These are phyloP conservation scores for Cristatella mucedo DNA, from an alignment of 2,888 invertebrate species.

Conservation along the genomic window DNA sequence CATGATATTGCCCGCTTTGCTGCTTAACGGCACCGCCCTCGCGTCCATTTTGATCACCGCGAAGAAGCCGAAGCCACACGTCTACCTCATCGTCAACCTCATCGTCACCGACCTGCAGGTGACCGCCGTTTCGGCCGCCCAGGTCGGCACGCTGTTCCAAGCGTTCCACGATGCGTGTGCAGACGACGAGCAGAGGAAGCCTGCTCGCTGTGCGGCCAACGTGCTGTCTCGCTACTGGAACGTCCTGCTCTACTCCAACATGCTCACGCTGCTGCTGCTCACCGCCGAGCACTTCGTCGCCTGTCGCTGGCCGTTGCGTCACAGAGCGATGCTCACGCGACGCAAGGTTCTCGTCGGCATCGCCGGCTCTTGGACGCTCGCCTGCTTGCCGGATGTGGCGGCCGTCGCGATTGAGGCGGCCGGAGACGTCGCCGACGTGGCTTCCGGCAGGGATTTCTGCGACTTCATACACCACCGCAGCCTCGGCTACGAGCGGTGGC, in stretches of 20 bases:
- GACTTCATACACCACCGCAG: background rate
- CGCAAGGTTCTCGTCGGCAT: background rate
- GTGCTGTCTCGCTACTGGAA: background rate
- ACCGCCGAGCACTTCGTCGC: constrained; percentile 3
- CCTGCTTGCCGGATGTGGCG: background rate
- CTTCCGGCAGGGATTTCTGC: background rate
- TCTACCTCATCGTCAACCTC: constrained; percentile 7
- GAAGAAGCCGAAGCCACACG: constrained; percentile 5
- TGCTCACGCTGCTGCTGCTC: constrained; percentile 3
- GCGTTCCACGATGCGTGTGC: too few relatives aligned
- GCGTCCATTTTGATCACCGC: background rate
- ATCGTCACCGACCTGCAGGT: constrained; percentile 5
- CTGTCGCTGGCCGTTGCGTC: constrained; percentile 2
- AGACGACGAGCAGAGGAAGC: too few relatives aligned
- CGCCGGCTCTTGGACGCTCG: background rate
- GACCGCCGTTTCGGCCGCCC: too few relatives aligned
- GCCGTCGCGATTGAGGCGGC: too few relatives aligned
- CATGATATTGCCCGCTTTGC: constrained; percentile 2
- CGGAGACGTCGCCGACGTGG: background rate
- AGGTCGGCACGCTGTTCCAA: too few relatives aligned
- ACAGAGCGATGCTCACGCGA: background rate
- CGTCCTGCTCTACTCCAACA: constrained; percentile 1
- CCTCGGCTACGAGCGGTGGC: background rate
- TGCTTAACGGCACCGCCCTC: constrained; percentile 1
- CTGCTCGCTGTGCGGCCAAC: background rate